Evolutionary conservation across 2,888 invertebrate species (phyloP).

Genomic region (Tiliacea aurago): DNA sequence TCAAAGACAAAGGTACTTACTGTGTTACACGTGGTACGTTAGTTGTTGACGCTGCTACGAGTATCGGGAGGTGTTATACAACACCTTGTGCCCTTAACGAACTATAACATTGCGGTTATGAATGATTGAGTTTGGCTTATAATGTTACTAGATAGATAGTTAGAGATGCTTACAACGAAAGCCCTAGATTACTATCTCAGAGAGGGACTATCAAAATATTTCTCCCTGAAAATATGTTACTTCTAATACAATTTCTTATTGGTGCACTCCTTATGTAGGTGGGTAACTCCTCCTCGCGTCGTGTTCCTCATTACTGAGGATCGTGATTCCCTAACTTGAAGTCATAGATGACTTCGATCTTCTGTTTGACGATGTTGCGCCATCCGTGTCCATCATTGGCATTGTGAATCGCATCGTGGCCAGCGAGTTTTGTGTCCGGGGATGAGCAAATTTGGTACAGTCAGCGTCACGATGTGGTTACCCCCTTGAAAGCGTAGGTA

Average conservation of each 20-base stretch:
- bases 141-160: no score
- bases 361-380: neutral
- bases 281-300: neutral
- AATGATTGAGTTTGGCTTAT: neutral
- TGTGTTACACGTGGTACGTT: conserved; percentile 17
- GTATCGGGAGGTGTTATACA: conserved; percentile 18
- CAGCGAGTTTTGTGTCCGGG: conserved; percentile 1
- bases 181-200: neutral
- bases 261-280: neutral
- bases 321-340: neutral
- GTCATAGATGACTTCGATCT: no score
- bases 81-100: conserved; percentile 19
- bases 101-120: neutral
- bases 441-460: neutral
- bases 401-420: neutral
- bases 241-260: neutral
- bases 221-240: neutral
- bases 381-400: neutral
- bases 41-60: conserved; percentile 27
- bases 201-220: neutral
- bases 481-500: no score
- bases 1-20: conserved; percentile 22
- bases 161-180: neutral
- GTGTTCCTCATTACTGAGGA: neutral
- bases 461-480: no score